Conservation (phyloP, 2,888 invertebrate genomes). For the Melinaea marsaeus region DNA sequence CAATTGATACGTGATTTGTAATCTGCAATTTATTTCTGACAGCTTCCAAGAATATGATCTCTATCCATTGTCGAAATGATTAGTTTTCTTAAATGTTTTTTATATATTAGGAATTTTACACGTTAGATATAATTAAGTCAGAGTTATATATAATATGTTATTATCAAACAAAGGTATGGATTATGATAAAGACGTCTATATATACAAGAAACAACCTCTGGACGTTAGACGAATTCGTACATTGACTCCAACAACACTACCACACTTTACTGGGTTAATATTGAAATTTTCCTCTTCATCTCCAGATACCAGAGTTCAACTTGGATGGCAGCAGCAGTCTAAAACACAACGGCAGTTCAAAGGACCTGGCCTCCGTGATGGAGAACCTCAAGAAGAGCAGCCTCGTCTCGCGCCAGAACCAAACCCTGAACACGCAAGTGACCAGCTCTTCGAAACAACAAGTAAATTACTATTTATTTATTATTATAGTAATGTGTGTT, state of each 20-base stretch:
- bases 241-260: not conserved
- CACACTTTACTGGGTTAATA: not conserved
- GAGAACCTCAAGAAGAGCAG: slow-evolving; percentile 85
- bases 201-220: no score
- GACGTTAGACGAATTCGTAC: no score
- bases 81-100: not conserved
- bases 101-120: not conserved
- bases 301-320: slow-evolving; percentile 78
- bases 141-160: no score
- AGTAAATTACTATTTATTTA: slow-evolving; percentile 46
- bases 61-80: slow-evolving; percentile 3
- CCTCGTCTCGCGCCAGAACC: slow-evolving; percentile 66
- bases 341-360: slow-evolving; percentile 72
- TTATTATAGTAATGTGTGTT: not conserved
- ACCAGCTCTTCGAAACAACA: slow-evolving; percentile 76
- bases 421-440: slow-evolving; percentile 72
- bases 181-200: no score
- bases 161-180: no score
- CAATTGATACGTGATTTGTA: slow-evolving; percentile 57
- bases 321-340: slow-evolving; percentile 78
- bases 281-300: slow-evolving; percentile 32
- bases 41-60: slow-evolving; percentile 57
- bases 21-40: slow-evolving; percentile 64
- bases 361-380: slow-evolving; percentile 83
- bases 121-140: no score